Evolutionary conservation across 2,888 invertebrate species (phyloP), one percentile per base, ranked within the genome.

Genomic region (Drosophila borealis): DNA sequence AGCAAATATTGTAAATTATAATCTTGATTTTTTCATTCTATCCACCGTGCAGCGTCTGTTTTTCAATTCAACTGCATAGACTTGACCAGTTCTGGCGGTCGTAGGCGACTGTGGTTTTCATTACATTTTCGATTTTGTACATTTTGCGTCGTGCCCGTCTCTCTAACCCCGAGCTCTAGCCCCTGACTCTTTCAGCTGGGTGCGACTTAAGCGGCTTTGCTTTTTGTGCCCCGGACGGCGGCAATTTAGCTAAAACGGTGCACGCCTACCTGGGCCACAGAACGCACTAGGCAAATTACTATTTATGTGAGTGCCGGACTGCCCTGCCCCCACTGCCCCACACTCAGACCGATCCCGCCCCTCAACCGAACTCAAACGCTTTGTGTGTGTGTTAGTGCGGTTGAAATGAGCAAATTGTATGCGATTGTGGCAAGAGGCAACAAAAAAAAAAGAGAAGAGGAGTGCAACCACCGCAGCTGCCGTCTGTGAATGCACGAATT

Each of bases 371-470:
- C 46, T 60, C 33, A 25, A 53, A 42, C 21, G 51, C 64, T 65
- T 59, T 78, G 60, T 51, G 39, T 70, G 64, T 83, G 61, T 69
- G 72, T 74, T 69, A 70, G 57, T 80, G 81, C 71, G 74, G 85
- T 80, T 72, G 63, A 89, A 89, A 89, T 87, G 81, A 87, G 88
- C 88, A 84, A 85, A 89, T 89, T 89, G 82, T 85, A 81, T 84
- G 85, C 79, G 78, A 87, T 87, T 89, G 81, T 75, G 89, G 84
- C 68, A 70, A 75, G 56, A 57, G 57, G 51, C 50, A 62, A 39
- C 50, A 25, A 42, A 42, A 29, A 51, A 44, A 56, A 34, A 37
- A 46, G 17, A 49, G 67, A 36, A 42, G 48, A 63, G 44, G 21
- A 71, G 46, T 54, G 69, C 57, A 66, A 41, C 51, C 45, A 49